Evolutionary conservation across 2,113 vertebrate genomes (phyloP).

Genomic region (Erinaceus europaeus): DNA sequence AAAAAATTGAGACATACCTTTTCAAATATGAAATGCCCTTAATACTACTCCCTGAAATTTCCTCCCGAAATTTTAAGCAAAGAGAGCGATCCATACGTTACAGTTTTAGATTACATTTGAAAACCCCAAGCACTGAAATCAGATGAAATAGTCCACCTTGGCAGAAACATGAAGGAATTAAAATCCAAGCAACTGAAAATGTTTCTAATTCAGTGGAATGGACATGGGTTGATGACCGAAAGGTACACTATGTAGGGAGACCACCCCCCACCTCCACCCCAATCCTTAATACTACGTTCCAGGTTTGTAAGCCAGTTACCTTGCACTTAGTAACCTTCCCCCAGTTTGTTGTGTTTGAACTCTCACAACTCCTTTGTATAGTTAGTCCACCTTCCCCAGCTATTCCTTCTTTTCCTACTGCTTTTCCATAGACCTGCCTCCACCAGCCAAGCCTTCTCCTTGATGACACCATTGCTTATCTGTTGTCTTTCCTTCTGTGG

Average conservation of each 20-base stretch:
- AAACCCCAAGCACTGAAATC: background rate
- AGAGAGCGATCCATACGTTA: background rate
- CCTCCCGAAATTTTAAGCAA: slow-evolving; percentile 15
- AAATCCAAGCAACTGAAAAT: background rate
- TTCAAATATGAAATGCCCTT: background rate
- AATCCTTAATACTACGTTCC: background rate
- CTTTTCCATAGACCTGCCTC: background rate
- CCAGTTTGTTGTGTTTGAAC: background rate
- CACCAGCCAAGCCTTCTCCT: background rate
- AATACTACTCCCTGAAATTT: background rate
- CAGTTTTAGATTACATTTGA: slow-evolving; percentile 34
- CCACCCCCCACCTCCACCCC: background rate
- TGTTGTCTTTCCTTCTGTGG: background rate
- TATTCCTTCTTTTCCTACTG: background rate
- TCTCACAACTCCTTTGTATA: background rate
- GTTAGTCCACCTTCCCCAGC: background rate
- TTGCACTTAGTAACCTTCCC: background rate
- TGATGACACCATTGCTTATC: background rate
- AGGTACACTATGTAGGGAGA: background rate
- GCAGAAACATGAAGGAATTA: slow-evolving; percentile 2
- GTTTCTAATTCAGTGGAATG: slow-evolving; percentile 23
- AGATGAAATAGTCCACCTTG: background rate
- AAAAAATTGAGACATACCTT: background rate
- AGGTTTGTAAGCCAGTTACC: background rate
- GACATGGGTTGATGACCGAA: background rate